These are phyloP conservation scores for Tetrapedia diversipes DNA, from an alignment of 2,888 invertebrate species.

Conservation along the genomic window DNA sequence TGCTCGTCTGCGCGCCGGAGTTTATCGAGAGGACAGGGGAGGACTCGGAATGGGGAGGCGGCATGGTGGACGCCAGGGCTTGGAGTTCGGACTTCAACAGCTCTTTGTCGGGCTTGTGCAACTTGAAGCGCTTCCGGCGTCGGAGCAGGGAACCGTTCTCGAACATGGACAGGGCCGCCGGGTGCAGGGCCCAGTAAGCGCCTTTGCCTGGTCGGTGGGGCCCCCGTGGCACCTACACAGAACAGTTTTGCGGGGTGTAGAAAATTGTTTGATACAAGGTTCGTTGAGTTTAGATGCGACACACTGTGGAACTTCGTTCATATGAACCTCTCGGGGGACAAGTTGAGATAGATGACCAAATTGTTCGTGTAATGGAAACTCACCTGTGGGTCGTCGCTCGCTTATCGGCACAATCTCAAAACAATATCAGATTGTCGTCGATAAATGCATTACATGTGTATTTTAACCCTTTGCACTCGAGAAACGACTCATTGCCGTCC, in stretches of 20 bases:
- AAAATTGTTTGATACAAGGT: background rate
- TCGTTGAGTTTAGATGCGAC: no score
- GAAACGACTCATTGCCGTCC: no score
- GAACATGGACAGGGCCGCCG: conserved; percentile 92
- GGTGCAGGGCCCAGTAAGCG: conserved; percentile 93
- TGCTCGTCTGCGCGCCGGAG: conserved; percentile 44
- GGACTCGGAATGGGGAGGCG: conserved; percentile 71
- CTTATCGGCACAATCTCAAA: no score
- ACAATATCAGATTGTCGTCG: no score
- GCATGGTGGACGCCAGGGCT: conserved; percentile 80
- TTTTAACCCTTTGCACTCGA: no score
- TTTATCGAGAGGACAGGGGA: conserved; percentile 49
- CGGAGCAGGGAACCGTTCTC: conserved; percentile 93
- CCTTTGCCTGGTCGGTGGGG: conserved; percentile 92
- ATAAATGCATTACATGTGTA: no score
- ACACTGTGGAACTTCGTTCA: no score
- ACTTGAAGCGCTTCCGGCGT: conserved; percentile 92
- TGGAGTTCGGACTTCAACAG: conserved; percentile 83
- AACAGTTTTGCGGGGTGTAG: background rate
- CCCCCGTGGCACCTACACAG: conserved; percentile 87
- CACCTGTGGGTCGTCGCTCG: no score
- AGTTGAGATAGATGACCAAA: no score
- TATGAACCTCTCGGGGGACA: no score
- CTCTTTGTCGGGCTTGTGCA: conserved; percentile 89
- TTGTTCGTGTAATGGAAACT: no score